Base-by-base conservation (phyloP, 2,888 invertebrate species). In the Epinotia demarniana region DNA sequence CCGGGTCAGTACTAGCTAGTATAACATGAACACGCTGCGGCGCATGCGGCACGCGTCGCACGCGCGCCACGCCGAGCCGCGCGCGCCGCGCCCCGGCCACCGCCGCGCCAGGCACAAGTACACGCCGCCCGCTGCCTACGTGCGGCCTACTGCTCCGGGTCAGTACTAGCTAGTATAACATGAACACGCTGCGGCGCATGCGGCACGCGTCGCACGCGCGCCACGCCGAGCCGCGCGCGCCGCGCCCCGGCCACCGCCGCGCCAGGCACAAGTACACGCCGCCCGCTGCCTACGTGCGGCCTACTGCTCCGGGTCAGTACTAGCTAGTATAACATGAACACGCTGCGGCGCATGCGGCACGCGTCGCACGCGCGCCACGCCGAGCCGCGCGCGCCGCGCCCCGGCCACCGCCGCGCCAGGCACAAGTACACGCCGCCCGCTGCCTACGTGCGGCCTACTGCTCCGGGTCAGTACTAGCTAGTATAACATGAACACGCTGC, bases 401-500 rank as follows among this genome's bases (percentile, higher is more conserved):
- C 87, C 90, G 68, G 93, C 91, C 78, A 87, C 90, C 76, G 80
- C 75, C 78, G 77, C 83, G 76, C 81, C 80, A 64, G 72, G 62
- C 78, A 55, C 79, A 23, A 46, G 64, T 63, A 73, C 82, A 61
- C 80, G 80, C 43, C 77, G 81, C 73, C 79, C 60, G 60, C 57
- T 23, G 57, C 60, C 60, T 60, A 60, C 60, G 6, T 27, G 5
- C 27, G 60, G 4, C 60, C 60, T 23, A 11, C 57, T 12, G 60
- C 60, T 9, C 27, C 60, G 27, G 60, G 27, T 27, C 4, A 27
- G 19, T 27, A 27, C 6, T 2, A 33, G 8, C 9, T 60, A 27
- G 49, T 49, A 16, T 11, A 13, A 16, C 46, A 98, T 98, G 96
- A 97, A 98, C 89, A 98, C 98, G 63, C 92, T 98, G 76, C 95